phyloP scores from a whole-genome alignment of 2,888 invertebrate genomes.

The Ferdinandea cuprea region DNA sequence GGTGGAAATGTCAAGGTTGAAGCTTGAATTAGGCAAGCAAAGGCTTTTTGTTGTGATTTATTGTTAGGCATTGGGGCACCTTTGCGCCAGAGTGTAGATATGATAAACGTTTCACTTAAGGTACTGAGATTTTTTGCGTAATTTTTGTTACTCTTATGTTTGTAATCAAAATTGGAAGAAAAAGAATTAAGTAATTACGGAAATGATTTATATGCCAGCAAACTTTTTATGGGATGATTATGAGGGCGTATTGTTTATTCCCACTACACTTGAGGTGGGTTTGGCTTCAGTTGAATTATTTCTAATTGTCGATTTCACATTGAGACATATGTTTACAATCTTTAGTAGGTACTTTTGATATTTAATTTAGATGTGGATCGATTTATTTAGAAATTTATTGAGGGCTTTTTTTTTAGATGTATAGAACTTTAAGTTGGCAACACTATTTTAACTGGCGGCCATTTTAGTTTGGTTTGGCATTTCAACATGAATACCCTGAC shows the following conservation, averaged over 20 bases:
- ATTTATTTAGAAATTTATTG: no score
- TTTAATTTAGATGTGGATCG: no score
- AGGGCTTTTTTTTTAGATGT: no score
- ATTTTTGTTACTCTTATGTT: background rate
- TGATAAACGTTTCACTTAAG: conserved; percentile 44
- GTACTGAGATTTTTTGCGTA: conserved; percentile 31
- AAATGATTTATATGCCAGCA: conserved; percentile 19
- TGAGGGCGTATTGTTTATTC: background rate
- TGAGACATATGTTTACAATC: no score
- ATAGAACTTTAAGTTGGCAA: no score
- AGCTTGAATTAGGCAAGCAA: conserved; percentile 49
- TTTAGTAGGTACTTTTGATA: no score
- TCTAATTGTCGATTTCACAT: no score
- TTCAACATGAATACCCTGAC: no score
- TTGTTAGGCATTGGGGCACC: conserved; percentile 34
- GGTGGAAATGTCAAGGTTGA: conserved; percentile 66
- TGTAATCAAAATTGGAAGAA: conserved; percentile 26
- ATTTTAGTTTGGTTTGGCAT: no score
- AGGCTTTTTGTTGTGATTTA: conserved; percentile 62
- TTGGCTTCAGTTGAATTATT: no score
- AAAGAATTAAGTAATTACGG: conserved; percentile 34
- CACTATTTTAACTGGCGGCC: no score
- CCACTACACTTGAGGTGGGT: background rate
- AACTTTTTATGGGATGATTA: background rate
- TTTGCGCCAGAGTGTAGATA: conserved; percentile 40